These are phyloP conservation scores for Fukomys damarensis DNA, from an alignment of 2,113 vertebrate genomes.

Conservation along the genomic window DNA sequence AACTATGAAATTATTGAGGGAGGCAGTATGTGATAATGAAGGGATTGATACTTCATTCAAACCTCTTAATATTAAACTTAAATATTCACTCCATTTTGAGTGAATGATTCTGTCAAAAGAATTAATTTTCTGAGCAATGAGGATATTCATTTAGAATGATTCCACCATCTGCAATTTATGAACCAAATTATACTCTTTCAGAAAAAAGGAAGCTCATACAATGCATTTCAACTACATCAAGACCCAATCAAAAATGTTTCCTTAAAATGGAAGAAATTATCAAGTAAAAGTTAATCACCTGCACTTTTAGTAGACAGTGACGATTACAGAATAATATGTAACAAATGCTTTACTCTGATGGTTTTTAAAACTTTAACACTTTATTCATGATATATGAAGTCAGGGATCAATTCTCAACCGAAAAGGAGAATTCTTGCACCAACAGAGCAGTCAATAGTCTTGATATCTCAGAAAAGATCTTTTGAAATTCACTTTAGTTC, in stretches of 20 bases:
- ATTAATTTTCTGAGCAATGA: constrained; percentile 89
- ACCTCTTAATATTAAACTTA: constrained; percentile 86
- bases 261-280: constrained; percentile 86
- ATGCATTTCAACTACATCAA: constrained; percentile 84
- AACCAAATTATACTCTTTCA: constrained; percentile 87
- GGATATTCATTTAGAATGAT: constrained; percentile 88
- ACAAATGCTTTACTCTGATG: constrained; percentile 79
- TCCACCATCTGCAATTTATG: constrained; percentile 89
- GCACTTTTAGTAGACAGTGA: constrained; percentile 74
- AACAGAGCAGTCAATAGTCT: background rate
- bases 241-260: constrained; percentile 83
- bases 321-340: constrained; percentile 65
- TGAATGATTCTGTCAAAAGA: constrained; percentile 88
- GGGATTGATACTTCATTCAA: constrained; percentile 83
- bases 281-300: constrained; percentile 83
- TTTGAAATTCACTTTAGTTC: constrained; percentile 5
- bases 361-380: constrained; percentile 62
- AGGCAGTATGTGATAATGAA: constrained; percentile 76
- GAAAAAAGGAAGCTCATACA: constrained; percentile 85
- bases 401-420: constrained; percentile 4
- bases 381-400: constrained; percentile 61
- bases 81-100: constrained; percentile 87
- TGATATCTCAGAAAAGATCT: background rate
- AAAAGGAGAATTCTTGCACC: constrained; percentile 2
- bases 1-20: constrained; percentile 80